phyloP scores from a whole-genome alignment of 2,797 vertebrate genomes.

The Poeciliopsis paucimaculata region DNA sequence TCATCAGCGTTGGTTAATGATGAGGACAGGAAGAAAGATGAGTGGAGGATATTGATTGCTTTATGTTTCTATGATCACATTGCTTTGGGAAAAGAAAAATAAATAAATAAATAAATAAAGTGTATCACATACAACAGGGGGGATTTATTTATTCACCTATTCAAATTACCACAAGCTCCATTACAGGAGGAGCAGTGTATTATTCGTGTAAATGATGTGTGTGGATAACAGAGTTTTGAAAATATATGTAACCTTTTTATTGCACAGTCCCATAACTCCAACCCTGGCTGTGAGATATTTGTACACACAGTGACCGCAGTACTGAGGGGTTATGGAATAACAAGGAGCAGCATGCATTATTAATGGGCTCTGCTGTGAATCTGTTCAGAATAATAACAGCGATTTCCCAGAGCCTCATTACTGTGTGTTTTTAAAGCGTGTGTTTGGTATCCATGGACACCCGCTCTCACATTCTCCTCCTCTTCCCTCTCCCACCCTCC shows the following conservation, averaged over 20 bases:
- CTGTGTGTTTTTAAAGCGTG: constrained; percentile 84
- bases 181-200: constrained; percentile 52
- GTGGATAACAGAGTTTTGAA: constrained; percentile 72
- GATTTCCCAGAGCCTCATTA: constrained; percentile 86
- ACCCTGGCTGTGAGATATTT: constrained; percentile 91
- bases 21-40: constrained; percentile 43
- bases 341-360: constrained; percentile 90
- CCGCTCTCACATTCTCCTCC: constrained; percentile 73
- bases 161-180: constrained; percentile 57
- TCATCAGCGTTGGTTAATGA: constrained; percentile 64
- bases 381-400: constrained; percentile 86
- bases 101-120: constrained; percentile 21
- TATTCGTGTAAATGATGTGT: constrained; percentile 67
- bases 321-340: constrained; percentile 90
- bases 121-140: constrained; percentile 30
- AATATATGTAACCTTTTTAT: constrained; percentile 82
- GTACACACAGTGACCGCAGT: constrained; percentile 89
- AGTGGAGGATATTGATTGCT: constrained; percentile 55
- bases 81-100: constrained; percentile 12
- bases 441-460: constrained; percentile 81
- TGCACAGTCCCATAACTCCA: constrained; percentile 78
- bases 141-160: constrained; percentile 59
- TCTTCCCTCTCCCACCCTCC: constrained; percentile 56
- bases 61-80: constrained; percentile 49
- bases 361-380: constrained; percentile 87